Base-by-base conservation (phyloP, 2,113 vertebrate genomes). In the Blennius ocellaris region DNA sequence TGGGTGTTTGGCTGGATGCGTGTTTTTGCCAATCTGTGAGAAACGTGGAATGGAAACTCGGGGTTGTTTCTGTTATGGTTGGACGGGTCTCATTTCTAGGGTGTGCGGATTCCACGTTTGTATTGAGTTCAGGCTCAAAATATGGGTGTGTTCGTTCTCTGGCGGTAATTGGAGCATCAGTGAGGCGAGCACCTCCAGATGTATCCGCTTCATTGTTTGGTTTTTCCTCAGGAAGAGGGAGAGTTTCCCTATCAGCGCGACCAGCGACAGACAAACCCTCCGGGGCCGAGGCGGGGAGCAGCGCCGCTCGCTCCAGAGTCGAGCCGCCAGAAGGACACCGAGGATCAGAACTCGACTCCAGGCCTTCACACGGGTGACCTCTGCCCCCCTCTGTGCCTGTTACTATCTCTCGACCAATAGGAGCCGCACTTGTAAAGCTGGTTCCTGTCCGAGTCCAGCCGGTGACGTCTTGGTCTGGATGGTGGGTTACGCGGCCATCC, bases 161-260 rank as follows among this genome's bases (percentile, higher is more conserved):
- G 48, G 79, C 49, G 75, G 43, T 36, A 41, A 60, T 16, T 47
- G 54, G 69, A 38, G 55, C 41, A 52, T 73, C 66, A 6, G 82
- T 12, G 80, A 54, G 72, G 72, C 41, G 74, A 80, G 76, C 41
- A 7, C 55, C 67, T 55, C 86, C 93, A 94, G 93, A 86, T 84
- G 86, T 79, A 82, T 94, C 93, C 93, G 88, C 73, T 83, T 84
- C 77, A 94, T 94, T 94, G 93, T 94, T 85, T n/a, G 30, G 36
- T 14, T 8, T 75, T 94, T 94, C 93, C 93, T 93, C 92, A 89
- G 92, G 91, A 93, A 93, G 76, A 55, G 51, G 67, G 64, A 80
- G 81, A 72, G 87, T 82, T 87, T 78, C 87, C 83, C 87, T 92
- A 92, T 92, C 92, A 58, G 63, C 52, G 47, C 39, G 77, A 48